phyloP scores from a whole-genome alignment of 2,797 vertebrate genomes.

The Lepus townsendii region DNA sequence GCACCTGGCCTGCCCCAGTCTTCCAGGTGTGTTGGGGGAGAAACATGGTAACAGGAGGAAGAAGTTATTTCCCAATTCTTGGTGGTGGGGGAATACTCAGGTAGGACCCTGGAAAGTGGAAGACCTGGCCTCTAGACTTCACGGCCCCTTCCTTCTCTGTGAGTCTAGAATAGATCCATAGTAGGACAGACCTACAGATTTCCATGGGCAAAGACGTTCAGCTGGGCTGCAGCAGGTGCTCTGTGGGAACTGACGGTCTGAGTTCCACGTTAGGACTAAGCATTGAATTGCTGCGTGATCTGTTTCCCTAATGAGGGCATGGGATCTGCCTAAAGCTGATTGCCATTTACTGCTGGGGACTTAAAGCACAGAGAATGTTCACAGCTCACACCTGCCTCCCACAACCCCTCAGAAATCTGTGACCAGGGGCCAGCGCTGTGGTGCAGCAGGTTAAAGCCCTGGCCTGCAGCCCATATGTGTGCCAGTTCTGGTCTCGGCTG shows the following conservation, averaged over 20 bases:
- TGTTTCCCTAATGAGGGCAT: neutral
- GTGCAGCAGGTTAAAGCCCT: too few relatives aligned
- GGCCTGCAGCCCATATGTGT: too few relatives aligned
- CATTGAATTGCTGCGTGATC: fast-evolving
- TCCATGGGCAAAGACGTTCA: neutral
- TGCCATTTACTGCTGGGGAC: neutral
- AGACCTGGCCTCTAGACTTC: neutral
- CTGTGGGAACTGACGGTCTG: fast-evolving
- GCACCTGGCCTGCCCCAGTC: too few relatives aligned
- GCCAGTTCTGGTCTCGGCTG: too few relatives aligned
- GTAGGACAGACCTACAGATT: neutral
- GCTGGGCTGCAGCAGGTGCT: neutral
- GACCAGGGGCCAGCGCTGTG: neutral
- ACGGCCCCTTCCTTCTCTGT: neutral
- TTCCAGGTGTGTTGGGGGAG: neutral
- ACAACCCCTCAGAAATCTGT: fast-evolving
- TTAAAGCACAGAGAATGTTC: fast-evolving
- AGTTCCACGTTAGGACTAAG: neutral
- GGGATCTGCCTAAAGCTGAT: neutral
- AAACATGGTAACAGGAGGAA: neutral
- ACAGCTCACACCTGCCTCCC: fast-evolving
- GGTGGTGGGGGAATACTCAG: too few relatives aligned
- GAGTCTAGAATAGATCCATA: neutral
- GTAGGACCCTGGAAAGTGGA: neutral
- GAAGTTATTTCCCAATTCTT: neutral